A percentile compares a stretch with the other conserved stretches of the same genome.
phyloP scores from a whole-genome alignment of 2,797 vertebrate genomes.

The Sebastes itinus region DNA sequence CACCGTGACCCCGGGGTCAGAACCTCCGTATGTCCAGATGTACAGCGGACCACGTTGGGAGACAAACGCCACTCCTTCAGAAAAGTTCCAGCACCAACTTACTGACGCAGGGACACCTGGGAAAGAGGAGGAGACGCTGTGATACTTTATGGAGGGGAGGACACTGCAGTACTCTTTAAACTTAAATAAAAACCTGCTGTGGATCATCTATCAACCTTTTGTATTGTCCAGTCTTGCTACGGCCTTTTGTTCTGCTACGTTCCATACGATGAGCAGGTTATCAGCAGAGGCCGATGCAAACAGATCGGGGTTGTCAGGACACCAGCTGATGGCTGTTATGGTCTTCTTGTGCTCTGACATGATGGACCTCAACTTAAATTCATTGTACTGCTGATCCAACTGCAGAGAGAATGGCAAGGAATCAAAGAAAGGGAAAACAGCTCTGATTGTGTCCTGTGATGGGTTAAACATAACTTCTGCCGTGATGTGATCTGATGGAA shows the following conservation, averaged over 20 bases:
- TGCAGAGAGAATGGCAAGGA: constrained; percentile 50
- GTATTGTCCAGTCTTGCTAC: constrained; percentile 89
- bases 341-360: constrained; percentile 99
- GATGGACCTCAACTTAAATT: constrained; percentile 94
- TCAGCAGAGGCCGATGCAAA: constrained; percentile 94
- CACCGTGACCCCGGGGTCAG: constrained; percentile 86
- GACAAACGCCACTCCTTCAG: constrained; percentile 89
- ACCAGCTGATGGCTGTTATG: constrained; percentile 97
- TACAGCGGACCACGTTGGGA: constrained; percentile 93
- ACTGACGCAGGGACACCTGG: constrained; percentile 90
- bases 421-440: neutral
- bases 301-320: constrained; percentile 91
- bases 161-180: neutral
- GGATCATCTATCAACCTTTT: constrained; percentile 57
- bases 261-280: constrained; percentile 95
- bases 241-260: constrained; percentile 92
- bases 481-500: neutral
- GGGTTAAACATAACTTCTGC: neutral
- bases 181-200: neutral
- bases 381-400: constrained; percentile 95
- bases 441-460: neutral
- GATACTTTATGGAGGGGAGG: neutral
- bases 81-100: constrained; percentile 94
- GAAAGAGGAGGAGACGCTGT: neutral
- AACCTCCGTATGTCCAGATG: constrained; percentile 90